Base-by-base conservation (phyloP, 2,113 vertebrate genomes). In the Neolamprologus longior region DNA sequence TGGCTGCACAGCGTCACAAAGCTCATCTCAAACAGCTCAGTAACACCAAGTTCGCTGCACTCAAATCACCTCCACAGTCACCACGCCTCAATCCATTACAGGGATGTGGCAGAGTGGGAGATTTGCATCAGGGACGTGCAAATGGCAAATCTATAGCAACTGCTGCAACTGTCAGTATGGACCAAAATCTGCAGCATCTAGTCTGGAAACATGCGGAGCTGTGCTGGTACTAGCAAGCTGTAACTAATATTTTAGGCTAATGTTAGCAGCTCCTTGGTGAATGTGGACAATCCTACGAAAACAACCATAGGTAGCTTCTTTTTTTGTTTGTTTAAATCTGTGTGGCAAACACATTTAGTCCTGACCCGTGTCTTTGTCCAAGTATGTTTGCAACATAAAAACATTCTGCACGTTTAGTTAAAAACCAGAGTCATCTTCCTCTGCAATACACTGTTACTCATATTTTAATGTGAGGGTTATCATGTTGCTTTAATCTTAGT, bases 291-390 rank as follows among this genome's bases (percentile, higher is more conserved):
- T 68, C 33, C 33, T 37, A 37, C 11, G 4, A 68, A 68, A 68
- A 68, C 10, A 37, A 68, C 19, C 2, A 7, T 0, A 66, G 0
- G 1, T 35, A 35, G 33, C 7, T 21, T 68, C 4, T 33, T n/a
- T n/a, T 15, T 33, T 61, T 57, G 12, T 57, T 63, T 35, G 28
- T 35, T 66, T n/a, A 66, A 66, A 9, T 68, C 63, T 9, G 35
- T 40, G 35, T 21, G 63, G 35, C 63, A 68, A 40, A 68, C n/a
- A 40, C 63, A 68, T 40, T 24, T 42, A 42, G 37, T 71, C 66
- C 66, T 24, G 66, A 71, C 12, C 2, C 8, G 3, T 6, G 1
- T 24, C 37, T 42, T 15, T 40, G n/a, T 24, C 63, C 63, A 68
- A 68, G n/a, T 68, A 71, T 24, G 63, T 42, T 71, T 71, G 12